Evolutionary conservation across 1,140 invertebrate genomes (phyloP), one percentile per base, ranked within the genome.

Genomic region (Battus philenor): DNA sequence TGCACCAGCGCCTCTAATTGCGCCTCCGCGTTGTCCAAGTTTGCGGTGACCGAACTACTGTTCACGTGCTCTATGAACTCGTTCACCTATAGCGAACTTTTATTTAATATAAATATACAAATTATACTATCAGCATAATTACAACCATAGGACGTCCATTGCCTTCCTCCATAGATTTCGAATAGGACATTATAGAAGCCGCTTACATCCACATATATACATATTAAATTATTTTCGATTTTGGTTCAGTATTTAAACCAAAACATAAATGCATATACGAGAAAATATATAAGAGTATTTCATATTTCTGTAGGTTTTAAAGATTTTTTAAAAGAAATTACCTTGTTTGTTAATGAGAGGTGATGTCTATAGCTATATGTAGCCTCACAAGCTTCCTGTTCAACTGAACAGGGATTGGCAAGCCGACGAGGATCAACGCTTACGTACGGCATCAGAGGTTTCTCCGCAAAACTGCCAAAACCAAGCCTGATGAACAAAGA

Each of bases 1-100:
- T 99, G 98, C 92, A 99, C 98, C n/a, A 99, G 91, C 0, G 98
- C 98, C 83, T 99, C 98, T 58, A 99, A 93, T 7, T 97, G 97
- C 1, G 97, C 98, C 81, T 99, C 98, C 0, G 98, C 96, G 24
- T 97, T 96, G 78, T 99, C 98, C 55, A 99, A 87, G 86, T 99
- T 99, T 1, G 96, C 98, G 0, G 98, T 99, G 2, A 99, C 94
- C 15, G 89, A 84, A 52, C 66, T 90, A 6, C 57, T 69, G 22
- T 85, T 82, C 1, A 85, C 75, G 4, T 70, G 68, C 32, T 78
- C 52, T 50, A 85, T 81, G 39, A 85, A 85, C 3, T 80, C 73
- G 9, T 69, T 67, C 6, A 89, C 75, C 70, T 93, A 65, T 2
- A 54, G 57, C 16, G 1, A 10, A 32, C 44, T 29, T 22, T 2